These are phyloP conservation scores for Morinoia aosen DNA, from an alignment of 2,888 invertebrate species.

Conservation along the genomic window DNA sequence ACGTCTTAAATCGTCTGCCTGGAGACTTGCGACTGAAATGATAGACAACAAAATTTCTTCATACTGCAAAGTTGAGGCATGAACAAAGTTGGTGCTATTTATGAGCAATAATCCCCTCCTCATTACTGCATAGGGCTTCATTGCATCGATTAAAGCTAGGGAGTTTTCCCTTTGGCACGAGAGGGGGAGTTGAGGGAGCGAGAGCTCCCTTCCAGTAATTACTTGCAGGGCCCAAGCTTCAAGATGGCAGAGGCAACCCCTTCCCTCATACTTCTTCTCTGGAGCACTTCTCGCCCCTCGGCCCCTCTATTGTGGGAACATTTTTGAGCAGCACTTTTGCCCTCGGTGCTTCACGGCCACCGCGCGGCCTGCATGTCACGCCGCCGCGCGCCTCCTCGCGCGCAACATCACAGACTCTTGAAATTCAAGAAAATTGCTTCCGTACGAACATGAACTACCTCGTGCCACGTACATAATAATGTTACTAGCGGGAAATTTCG, in stretches of 20 bases:
- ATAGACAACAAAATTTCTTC: neutral
- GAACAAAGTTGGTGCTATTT: neutral
- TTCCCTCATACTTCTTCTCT: constrained; percentile 26
- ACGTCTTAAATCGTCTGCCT: neutral
- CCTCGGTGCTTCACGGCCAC: neutral
- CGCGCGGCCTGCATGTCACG: neutral
- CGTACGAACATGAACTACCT: neutral
- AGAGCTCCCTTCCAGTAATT: constrained; percentile 32
- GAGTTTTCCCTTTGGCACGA: constrained; percentile 16
- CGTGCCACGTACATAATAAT: neutral
- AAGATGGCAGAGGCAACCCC: constrained; percentile 43
- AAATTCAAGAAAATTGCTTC: neutral
- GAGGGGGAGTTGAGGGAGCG: constrained; percentile 32
- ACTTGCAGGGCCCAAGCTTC: constrained; percentile 43
- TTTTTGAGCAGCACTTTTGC: constrained; percentile 8
- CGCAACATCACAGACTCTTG: neutral
- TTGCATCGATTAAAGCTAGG: constrained; percentile 40
- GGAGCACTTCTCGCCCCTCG: constrained; percentile 30
- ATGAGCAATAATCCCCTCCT: constrained; percentile 19
- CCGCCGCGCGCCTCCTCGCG: neutral
- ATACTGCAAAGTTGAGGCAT: neutral
- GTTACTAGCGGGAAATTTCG: neutral
- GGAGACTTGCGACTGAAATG: neutral
- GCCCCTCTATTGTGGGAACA: constrained; percentile 2
- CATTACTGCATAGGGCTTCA: constrained; percentile 43